A percentile compares a stretch with the other conserved stretches of the same genome.
Evolutionary conservation across 1,140 invertebrate species (phyloP).

Genomic region (Meloidogyne floridensis): DNA sequence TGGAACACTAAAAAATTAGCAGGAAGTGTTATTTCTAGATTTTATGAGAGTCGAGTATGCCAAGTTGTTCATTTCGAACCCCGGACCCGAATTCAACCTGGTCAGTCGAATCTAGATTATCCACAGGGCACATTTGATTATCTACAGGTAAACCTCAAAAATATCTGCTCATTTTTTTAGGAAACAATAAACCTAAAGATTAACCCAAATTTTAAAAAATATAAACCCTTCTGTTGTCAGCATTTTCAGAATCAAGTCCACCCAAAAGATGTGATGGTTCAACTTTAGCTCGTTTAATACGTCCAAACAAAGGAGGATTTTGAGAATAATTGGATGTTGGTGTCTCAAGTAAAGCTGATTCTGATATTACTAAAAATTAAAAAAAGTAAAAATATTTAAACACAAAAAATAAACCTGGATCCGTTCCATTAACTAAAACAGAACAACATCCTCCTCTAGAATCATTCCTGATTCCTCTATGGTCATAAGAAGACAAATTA

Average conservation of each 20-base stretch:
- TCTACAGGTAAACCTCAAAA: no score
- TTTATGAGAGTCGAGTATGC: no score
- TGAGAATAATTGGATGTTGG: not conserved
- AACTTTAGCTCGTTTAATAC: not conserved
- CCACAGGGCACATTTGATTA: no score
- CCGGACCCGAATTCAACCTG: no score
- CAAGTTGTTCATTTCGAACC: no score
- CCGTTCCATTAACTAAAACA: not conserved
- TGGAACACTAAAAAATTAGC: no score
- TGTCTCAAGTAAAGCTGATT: not conserved
- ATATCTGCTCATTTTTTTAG: no score
- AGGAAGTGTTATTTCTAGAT: no score
- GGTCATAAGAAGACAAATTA: not conserved
- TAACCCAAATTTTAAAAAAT: not conserved
- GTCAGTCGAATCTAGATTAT: no score
- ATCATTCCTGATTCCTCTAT: not conserved
- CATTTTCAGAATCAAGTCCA: not conserved
- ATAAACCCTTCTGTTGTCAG: not conserved
- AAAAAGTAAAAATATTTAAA: not conserved
- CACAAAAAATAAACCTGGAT: not conserved
- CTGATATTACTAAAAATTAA: not conserved
- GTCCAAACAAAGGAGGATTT: not conserved
- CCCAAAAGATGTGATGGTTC: not conserved
- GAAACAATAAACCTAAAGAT: not conserved
- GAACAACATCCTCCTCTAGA: not conserved